phyloP scores from a whole-genome alignment of 2,113 vertebrate species.

The Saguinus imperator region DNA sequence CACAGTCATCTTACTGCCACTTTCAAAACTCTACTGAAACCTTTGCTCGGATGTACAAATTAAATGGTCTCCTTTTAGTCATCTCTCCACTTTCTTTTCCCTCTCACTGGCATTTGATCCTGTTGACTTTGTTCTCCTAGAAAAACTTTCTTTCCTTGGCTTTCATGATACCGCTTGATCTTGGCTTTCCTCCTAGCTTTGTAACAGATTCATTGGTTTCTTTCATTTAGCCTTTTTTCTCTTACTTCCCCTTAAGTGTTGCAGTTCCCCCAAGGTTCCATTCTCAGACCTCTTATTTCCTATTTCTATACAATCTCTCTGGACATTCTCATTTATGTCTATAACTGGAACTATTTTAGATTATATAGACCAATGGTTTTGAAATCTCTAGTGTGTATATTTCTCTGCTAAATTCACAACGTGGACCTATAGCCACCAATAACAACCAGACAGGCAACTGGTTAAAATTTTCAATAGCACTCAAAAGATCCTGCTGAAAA shows the following conservation, averaged over 20 bases:
- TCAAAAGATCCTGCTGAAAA: slow-evolving; percentile 64
- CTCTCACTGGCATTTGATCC: background rate
- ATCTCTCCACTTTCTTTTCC: background rate
- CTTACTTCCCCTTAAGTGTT: background rate
- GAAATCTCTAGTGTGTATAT: background rate
- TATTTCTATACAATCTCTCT: background rate
- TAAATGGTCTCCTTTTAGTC: background rate
- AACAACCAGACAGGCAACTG: background rate
- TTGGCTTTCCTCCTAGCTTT: background rate
- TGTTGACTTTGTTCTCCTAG: background rate
- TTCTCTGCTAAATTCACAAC: background rate
- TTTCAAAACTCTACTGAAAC: background rate
- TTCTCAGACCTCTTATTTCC: background rate
- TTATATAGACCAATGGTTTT: background rate
- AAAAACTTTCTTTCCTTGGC: background rate
- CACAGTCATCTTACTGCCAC: background rate
- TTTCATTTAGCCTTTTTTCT: background rate
- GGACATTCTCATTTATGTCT: background rate
- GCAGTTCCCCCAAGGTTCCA: background rate
- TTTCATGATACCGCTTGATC: background rate
- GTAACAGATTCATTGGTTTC: background rate
- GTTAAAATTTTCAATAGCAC: slow-evolving; percentile 56
- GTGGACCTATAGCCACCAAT: background rate
- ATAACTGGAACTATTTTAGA: background rate
- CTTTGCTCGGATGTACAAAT: background rate